Conservation (phyloP, 53 echinoderm and acorn worm species). For the Stichopus horrens region DNA sequence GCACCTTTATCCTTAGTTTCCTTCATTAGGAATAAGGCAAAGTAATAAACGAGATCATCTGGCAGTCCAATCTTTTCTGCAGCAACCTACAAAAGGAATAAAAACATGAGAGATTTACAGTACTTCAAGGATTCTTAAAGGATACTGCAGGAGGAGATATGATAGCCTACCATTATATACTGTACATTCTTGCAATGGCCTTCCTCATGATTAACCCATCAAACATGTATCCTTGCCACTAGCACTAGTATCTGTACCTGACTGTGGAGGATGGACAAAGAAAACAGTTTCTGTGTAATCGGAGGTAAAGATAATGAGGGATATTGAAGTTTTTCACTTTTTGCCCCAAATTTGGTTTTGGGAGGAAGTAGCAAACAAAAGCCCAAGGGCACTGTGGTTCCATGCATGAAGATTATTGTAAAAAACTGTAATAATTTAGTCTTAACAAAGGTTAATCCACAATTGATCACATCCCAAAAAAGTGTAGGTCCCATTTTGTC, state of each 20-base stretch:
- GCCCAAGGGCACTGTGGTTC: too few species aligned
- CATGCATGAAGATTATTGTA: too few species aligned
- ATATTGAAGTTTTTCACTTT: too few species aligned
- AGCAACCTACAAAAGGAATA: slow-evolving; percentile 52
- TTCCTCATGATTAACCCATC: background rate
- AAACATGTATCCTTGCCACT: background rate
- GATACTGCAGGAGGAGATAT: background rate
- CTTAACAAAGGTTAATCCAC: too few species aligned
- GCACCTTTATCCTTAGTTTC: slow-evolving; percentile 76
- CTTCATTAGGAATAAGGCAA: slow-evolving; percentile 82
- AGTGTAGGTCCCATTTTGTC: too few species aligned
- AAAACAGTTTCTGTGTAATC: too few species aligned
- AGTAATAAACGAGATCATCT: slow-evolving; percentile 74
- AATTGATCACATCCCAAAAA: too few species aligned
- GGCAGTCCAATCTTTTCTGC: slow-evolving; percentile 79
- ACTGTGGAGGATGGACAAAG: too few species aligned
- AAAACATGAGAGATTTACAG: background rate
- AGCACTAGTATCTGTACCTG: background rate
- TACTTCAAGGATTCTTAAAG: background rate
- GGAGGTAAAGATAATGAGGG: too few species aligned
- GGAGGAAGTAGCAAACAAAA: too few species aligned
- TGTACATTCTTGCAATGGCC: background rate
- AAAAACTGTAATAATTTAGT: too few species aligned
- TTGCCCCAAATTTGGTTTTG: too few species aligned
- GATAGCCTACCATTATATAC: background rate